Conservation (phyloP, 2,797 vertebrate genomes). For the Furcifer pardalis region DNA sequence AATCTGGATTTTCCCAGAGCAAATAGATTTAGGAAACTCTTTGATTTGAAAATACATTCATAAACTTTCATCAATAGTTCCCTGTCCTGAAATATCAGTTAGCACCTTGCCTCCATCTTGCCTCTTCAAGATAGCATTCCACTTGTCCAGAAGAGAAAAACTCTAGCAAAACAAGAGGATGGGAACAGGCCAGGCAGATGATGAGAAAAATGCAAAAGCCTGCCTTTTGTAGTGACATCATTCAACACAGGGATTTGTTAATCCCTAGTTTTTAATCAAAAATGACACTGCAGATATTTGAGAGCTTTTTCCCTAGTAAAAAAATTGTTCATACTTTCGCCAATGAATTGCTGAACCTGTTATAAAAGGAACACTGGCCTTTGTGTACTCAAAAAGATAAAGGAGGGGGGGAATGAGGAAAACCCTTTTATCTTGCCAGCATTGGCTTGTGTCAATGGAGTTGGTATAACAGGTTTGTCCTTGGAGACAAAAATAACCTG, state of each 20-base stretch:
- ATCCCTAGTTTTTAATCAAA: not conserved
- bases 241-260: not conserved
- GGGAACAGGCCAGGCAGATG: accelerated
- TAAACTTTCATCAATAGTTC: constrained; percentile 39
- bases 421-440: accelerated
- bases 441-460: accelerated
- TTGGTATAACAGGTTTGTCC: accelerated
- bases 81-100: constrained; percentile 8
- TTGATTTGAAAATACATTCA: not conserved
- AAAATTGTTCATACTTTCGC: not conserved
- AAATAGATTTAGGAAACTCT: no score
- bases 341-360: not conserved
- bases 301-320: constrained; percentile 24
- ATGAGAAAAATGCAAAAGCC: not conserved
- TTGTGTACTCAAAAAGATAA: not conserved
- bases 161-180: not conserved
- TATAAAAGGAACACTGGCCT: not conserved
- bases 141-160: constrained; percentile 2
- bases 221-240: not conserved
- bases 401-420: not conserved
- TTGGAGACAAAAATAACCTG: not conserved
- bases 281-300: not conserved
- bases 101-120: not conserved
- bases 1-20: no score
- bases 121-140: accelerated